Evolutionary conservation across 2,888 invertebrate species (phyloP).

Genomic region (Metallyticus violacea): DNA sequence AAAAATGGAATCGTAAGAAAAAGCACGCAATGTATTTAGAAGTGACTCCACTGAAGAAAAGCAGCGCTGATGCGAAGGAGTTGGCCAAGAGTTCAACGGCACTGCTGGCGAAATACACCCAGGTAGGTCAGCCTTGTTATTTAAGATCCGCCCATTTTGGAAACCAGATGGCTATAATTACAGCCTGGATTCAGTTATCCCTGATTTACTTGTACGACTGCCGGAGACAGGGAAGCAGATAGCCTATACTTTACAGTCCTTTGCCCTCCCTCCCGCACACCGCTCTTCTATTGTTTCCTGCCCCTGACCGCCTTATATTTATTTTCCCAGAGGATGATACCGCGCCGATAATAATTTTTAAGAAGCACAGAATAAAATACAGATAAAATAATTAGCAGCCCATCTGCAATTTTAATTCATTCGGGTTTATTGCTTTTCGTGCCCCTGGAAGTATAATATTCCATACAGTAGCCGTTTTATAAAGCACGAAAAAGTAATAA

Average conservation of each 20-base stretch:
- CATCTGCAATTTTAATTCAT: neutral
- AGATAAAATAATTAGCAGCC: neutral
- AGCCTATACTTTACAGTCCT: neutral
- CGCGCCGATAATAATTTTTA: neutral
- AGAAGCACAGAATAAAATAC: neutral
- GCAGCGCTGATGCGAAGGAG: too few relatives aligned
- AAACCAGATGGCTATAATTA: neutral
- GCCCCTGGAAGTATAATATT: neutral
- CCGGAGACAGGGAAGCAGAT: neutral
- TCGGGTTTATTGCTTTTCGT: too few relatives aligned
- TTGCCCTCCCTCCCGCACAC: neutral
- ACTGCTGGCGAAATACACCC: neutral
- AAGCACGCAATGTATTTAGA: too few relatives aligned
- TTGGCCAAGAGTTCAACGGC: neutral
- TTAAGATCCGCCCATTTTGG: neutral
- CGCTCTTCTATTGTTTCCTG: neutral
- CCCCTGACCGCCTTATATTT: neutral
- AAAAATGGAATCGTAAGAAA: too few relatives aligned
- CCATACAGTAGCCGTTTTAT: too few relatives aligned
- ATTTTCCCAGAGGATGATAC: neutral
- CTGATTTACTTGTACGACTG: conserved; percentile 1
- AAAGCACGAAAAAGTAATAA: too few relatives aligned
- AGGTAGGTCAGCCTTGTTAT: too few relatives aligned
- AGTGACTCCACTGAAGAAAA: too few relatives aligned
- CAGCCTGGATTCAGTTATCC: neutral